phyloP scores from a whole-genome alignment of 2,888 invertebrate species.

The Drosophila parthenogenetica region DNA sequence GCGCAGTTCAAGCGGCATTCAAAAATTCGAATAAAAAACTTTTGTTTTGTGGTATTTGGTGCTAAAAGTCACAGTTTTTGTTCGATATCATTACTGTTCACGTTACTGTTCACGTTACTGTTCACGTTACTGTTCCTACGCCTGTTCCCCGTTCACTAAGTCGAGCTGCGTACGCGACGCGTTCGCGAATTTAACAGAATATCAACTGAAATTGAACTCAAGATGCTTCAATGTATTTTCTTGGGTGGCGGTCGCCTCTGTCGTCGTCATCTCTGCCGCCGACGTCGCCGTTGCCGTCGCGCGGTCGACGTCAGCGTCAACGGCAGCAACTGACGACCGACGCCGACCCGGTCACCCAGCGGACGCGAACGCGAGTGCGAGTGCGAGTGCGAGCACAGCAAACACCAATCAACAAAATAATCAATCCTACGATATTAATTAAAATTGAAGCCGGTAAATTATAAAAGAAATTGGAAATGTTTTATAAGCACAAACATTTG shows the following conservation, averaged over 20 bases:
- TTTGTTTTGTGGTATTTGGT: neutral
- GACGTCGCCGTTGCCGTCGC: slow-evolving; percentile 26
- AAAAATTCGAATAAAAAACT: slow-evolving; percentile 4
- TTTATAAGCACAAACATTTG: too few species aligned
- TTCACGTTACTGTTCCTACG: slow-evolving; percentile 3
- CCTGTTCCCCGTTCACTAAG: slow-evolving; percentile 15
- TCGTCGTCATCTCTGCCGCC: slow-evolving; percentile 25
- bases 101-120: neutral
- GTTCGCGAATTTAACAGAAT: slow-evolving; percentile 80
- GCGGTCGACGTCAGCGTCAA: slow-evolving; percentile 25
- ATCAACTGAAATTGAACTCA: slow-evolving; percentile 78
- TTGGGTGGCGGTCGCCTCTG: slow-evolving; percentile 66
- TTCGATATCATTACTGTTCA: neutral
- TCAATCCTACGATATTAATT: neutral
- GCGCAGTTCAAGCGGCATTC: slow-evolving; percentile 15
- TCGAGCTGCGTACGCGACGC: slow-evolving; percentile 69
- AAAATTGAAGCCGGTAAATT: neutral
- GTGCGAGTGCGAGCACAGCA: neutral
- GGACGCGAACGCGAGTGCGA: slow-evolving; percentile 42
- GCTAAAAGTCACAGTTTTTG: slow-evolving; percentile 14
- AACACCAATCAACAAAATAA: slow-evolving; percentile 41
- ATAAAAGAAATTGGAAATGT: too few species aligned
- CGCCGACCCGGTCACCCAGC: slow-evolving; percentile 72
- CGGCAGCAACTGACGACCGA: slow-evolving; percentile 24
- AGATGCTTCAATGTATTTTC: slow-evolving; percentile 74